These are phyloP conservation scores for Premnoplex brunnescens DNA, from an alignment of 2,797 vertebrate species.

Conservation along the genomic window DNA sequence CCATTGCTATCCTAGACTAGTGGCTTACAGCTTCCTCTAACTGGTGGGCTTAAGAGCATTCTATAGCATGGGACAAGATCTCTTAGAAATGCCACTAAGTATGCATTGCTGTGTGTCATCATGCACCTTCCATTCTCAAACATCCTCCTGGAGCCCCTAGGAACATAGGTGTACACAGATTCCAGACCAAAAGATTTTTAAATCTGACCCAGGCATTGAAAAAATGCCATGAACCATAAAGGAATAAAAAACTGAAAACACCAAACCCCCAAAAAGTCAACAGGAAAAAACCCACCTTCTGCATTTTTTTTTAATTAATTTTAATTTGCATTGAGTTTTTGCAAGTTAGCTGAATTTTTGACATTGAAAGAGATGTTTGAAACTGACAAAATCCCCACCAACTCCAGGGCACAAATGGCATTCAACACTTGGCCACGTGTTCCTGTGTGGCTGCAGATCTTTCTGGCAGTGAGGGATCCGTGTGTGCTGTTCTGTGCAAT, in stretches of 20 bases:
- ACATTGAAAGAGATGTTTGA: not conserved
- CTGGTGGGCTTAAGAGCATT: not conserved
- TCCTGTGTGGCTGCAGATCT: not conserved
- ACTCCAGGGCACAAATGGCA: not conserved
- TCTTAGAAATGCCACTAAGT: not conserved
- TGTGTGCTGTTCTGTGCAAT: not conserved
- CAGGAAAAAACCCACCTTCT: rapidly evolving
- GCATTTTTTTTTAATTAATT: not conserved
- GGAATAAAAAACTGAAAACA: rapidly evolving
- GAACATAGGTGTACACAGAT: not conserved
- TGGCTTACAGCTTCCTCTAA: not conserved
- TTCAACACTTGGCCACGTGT: not conserved
- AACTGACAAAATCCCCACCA: not conserved
- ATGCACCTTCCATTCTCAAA: not conserved
- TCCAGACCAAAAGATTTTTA: not conserved
- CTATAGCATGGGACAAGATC: not conserved
- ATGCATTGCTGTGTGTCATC: not conserved
- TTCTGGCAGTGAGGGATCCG: not conserved
- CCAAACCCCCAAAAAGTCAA: rapidly evolving
- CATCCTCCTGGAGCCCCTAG: not conserved
- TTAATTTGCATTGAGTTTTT: not conserved
- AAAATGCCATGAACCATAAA: not conserved
- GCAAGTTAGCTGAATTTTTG: not conserved
- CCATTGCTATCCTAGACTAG: not conserved
- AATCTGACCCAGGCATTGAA: not conserved